Evolutionary conservation across 2,888 invertebrate species (phyloP).

Genomic region (Eristalis arbustorum): DNA sequence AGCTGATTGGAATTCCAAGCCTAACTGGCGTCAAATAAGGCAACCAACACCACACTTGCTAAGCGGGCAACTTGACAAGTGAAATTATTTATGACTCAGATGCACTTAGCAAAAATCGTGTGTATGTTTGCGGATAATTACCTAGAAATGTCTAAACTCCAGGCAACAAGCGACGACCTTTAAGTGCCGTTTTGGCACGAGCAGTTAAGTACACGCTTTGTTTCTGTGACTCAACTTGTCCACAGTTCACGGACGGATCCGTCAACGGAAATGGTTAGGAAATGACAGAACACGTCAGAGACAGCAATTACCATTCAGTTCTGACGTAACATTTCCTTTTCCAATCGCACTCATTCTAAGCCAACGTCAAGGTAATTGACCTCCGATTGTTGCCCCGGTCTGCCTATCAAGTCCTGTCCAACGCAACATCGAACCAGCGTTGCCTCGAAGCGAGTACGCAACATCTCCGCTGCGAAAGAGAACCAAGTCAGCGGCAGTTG

Average conservation of each 20-base stretch:
- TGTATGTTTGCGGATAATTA: constrained; percentile 12
- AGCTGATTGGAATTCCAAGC: background rate
- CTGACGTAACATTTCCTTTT: background rate
- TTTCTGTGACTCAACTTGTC: background rate
- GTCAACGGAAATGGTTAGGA: constrained; percentile 7
- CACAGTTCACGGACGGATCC: background rate
- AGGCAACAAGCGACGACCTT: constrained; percentile 25
- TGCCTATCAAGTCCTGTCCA: background rate
- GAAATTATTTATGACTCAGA: background rate
- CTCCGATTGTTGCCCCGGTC: background rate
- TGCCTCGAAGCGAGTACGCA: background rate
- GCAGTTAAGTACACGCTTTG: background rate
- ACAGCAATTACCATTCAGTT: background rate
- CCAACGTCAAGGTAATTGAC: background rate
- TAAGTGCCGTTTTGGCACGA: constrained; percentile 3
- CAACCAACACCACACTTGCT: background rate
- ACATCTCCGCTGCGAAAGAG: background rate
- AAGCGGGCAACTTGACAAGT: background rate
- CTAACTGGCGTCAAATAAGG: background rate
- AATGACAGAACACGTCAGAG: background rate
- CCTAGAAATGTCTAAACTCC: constrained; percentile 13
- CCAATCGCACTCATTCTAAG: background rate
- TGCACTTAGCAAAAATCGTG: background rate
- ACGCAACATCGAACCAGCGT: background rate
- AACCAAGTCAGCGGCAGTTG: constrained; percentile 1